Conservation (phyloP, 1,140 invertebrate species). For the Mycetomoellerius zeteki region DNA sequence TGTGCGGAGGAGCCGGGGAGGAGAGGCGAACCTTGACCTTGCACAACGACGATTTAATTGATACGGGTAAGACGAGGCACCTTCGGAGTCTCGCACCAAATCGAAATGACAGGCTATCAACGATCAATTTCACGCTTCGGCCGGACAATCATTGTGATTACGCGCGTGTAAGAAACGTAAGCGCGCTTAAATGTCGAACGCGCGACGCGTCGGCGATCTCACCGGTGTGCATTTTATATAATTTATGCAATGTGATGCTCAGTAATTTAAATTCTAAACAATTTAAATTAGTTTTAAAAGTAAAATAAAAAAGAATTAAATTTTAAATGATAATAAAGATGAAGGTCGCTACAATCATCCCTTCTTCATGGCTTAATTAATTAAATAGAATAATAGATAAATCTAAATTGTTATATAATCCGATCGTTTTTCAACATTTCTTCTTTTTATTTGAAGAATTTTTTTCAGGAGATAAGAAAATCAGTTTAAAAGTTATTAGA, state of each 20-base stretch:
- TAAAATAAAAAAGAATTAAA: not conserved
- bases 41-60: slow-evolving; percentile 78
- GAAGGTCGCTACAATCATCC: not conserved
- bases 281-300: not conserved
- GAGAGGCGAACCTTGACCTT: slow-evolving; percentile 79
- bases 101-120: slow-evolving; percentile 57
- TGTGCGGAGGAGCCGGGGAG: slow-evolving; percentile 22
- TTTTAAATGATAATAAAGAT: not conserved
- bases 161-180: not conserved
- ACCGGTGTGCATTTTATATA: slow-evolving; percentile 5
- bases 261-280: not conserved
- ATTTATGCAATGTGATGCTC: not conserved
- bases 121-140: slow-evolving; percentile 55
- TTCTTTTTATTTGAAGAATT: not conserved
- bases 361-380: not conserved
- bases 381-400: not conserved
- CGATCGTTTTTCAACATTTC: not conserved
- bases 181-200: slow-evolving; percentile 12
- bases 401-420: not conserved
- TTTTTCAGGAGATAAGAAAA: not conserved
- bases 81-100: slow-evolving; percentile 25
- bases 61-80: slow-evolving; percentile 46
- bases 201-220: not conserved
- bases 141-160: slow-evolving; percentile 40
- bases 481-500: not conserved